Evolutionary conservation across 2,113 vertebrate species (phyloP).

Genomic region (Sinosuthora webbiana): DNA sequence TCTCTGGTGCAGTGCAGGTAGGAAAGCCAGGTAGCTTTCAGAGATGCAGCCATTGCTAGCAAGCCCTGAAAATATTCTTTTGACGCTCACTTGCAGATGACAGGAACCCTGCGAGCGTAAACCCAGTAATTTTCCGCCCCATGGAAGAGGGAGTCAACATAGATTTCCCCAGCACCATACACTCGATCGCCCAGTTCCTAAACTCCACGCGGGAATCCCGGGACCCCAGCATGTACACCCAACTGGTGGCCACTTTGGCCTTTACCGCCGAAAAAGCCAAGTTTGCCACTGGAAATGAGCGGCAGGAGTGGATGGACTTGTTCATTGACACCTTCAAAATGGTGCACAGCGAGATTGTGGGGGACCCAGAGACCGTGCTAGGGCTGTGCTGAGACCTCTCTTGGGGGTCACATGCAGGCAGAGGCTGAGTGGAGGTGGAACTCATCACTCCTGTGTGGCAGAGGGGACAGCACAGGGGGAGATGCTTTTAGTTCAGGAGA

Average conservation of each 20-base stretch:
- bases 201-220: constrained; percentile 82
- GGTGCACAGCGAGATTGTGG: constrained; percentile 92
- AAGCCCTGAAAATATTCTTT: constrained; percentile 85
- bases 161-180: constrained; percentile 87
- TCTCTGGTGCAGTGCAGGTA: not conserved
- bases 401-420: not conserved
- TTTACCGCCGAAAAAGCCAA: constrained; percentile 97
- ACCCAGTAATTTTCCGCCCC: constrained; percentile 83
- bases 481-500: constrained; percentile 6
- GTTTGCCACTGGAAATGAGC: constrained; percentile 86
- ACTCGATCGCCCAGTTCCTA: constrained; percentile 86
- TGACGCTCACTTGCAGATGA: constrained; percentile 97
- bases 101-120: constrained; percentile 75
- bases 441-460: not conserved
- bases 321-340: constrained; percentile 97
- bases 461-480: not conserved
- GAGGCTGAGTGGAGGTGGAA: not conserved
- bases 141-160: constrained; percentile 85
- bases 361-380: constrained; percentile 83
- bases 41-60: not conserved
- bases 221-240: constrained; percentile 80
- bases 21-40: not conserved
- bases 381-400: constrained; percentile 80
- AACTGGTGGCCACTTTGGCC: constrained; percentile 93
- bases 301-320: constrained; percentile 91